These are phyloP conservation scores for Eulemur coronatus DNA, from an alignment of 2,797 vertebrate genomes.

Conservation along the genomic window DNA sequence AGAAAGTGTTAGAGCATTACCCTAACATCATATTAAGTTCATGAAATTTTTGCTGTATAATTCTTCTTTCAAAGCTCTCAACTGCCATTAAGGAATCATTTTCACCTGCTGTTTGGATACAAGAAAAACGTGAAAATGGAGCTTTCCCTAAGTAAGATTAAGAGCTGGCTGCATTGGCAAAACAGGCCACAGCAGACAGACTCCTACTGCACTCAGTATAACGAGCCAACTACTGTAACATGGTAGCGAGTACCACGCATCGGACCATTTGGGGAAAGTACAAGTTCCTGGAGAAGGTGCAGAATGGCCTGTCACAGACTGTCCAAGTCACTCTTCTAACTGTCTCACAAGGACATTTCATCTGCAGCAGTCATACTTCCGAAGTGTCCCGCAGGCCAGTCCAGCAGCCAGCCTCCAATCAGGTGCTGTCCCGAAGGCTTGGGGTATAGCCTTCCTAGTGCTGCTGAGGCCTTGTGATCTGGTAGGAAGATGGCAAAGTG, in stretches of 20 bases:
- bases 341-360: not conserved
- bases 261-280: not conserved
- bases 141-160: not conserved
- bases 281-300: not conserved
- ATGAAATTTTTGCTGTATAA: not conserved
- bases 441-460: rapidly evolving
- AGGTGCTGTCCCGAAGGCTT: not conserved
- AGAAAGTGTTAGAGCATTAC: not conserved
- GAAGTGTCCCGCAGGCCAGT: not conserved
- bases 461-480: not conserved
- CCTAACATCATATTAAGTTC: not conserved
- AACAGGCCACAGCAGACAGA: not conserved
- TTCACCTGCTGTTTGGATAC: not conserved
- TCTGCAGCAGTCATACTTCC: not conserved
- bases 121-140: not conserved
- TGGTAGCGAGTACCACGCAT: too few relatives aligned
- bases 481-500: not conserved
- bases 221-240: not conserved
- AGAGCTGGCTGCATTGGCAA: not conserved
- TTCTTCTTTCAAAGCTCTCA: not conserved
- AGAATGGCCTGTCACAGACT: not conserved
- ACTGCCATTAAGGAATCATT: not conserved
- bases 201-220: not conserved
- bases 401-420: not conserved
- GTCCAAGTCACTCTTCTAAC: not conserved